Evolutionary conservation across 2,113 vertebrate genomes (phyloP).

Genomic region (Neopipo cinnamomea): DNA sequence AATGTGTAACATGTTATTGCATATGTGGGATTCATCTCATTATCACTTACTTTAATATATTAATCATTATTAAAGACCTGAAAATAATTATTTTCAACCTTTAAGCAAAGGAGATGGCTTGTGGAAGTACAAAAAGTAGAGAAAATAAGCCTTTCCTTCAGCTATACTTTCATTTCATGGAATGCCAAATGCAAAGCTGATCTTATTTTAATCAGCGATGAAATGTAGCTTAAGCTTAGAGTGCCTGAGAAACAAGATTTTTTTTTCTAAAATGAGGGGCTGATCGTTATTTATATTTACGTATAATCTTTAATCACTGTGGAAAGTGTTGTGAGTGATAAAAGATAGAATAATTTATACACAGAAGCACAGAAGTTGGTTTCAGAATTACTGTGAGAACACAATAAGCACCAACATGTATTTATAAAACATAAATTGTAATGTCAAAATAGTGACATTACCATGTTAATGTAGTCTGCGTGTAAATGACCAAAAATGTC

Average conservation of each 20-base stretch:
- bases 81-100: not conserved
- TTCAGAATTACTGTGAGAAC: not conserved
- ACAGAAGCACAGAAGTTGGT: not conserved
- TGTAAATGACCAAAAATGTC: not conserved
- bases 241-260: not conserved
- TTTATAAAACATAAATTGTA: not conserved
- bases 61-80: not conserved
- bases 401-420: not conserved
- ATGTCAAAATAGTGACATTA: not conserved
- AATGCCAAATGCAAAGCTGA: not conserved
- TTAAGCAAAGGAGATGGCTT: not conserved
- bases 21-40: not conserved
- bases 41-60: not conserved
- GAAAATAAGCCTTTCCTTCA: not conserved
- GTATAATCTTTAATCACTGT: not conserved
- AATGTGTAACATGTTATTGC: not conserved
- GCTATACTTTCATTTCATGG: not conserved
- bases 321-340: not conserved
- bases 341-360: not conserved
- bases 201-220: slow-evolving; percentile 6
- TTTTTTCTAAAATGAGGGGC: not conserved
- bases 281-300: not conserved
- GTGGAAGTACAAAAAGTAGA: not conserved
- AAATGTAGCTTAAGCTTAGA: not conserved
- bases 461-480: not conserved